Conservation (phyloP, 2,888 invertebrate species). For the Amblyjoppa fuscipennis region DNA sequence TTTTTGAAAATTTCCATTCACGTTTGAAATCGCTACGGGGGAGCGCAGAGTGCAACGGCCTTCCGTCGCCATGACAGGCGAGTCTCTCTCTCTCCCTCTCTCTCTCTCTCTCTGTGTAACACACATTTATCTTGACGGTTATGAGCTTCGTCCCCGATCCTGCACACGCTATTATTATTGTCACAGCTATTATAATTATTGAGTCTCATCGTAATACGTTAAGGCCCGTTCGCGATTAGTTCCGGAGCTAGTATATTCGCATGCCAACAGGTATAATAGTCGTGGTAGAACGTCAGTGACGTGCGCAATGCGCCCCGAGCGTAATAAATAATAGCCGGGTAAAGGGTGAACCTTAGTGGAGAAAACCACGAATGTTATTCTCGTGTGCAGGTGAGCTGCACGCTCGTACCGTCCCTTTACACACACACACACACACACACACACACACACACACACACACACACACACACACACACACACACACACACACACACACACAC, state of each 20-base stretch:
- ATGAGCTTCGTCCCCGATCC: constrained; percentile 46
- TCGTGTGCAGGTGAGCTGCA: constrained; percentile 14
- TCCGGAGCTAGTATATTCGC: constrained; percentile 69
- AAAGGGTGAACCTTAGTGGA: constrained; percentile 59
- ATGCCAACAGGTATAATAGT: constrained; percentile 58
- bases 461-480: too few species aligned
- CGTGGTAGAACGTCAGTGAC: constrained; percentile 52
- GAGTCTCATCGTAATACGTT: constrained; percentile 77
- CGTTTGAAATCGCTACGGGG: neutral
- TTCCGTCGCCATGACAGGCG: constrained; percentile 60
- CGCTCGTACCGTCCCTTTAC: neutral
- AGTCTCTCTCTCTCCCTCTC: constrained; percentile 32
- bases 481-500: too few species aligned
- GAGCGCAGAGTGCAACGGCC: constrained; percentile 73
- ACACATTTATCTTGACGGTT: constrained; percentile 41
- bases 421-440: neutral
- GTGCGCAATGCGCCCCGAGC: constrained; percentile 66
- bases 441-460: too few species aligned
- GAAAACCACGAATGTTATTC: constrained; percentile 38
- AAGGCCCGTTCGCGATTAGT: constrained; percentile 74
- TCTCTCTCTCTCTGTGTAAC: constrained; percentile 37
- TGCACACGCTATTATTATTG: constrained; percentile 79
- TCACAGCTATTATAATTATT: constrained; percentile 81
- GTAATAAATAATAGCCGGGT: constrained; percentile 71
- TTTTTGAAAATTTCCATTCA: neutral